Evolutionary conservation across 1,140 invertebrate genomes (phyloP).

Genomic region (Papilio polyxenes): DNA sequence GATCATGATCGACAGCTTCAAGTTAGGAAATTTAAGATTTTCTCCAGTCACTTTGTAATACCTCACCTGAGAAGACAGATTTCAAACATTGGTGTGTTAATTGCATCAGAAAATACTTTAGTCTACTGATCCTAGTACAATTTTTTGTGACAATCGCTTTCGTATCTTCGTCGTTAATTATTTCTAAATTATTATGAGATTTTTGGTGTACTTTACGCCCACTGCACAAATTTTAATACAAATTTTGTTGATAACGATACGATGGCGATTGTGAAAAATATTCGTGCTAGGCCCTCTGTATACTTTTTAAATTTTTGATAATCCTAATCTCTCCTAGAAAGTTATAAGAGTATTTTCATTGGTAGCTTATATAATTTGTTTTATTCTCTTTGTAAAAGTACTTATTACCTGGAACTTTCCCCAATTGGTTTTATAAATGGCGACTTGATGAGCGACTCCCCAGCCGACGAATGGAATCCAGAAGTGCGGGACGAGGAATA

Average conservation of each 20-base stretch:
- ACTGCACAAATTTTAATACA: too few species aligned
- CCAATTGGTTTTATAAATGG: slow-evolving; percentile 84
- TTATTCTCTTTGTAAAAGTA: background rate
- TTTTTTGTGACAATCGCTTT: too few species aligned
- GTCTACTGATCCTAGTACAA: too few species aligned
- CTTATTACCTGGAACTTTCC: slow-evolving; percentile 79
- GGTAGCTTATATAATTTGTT: background rate
- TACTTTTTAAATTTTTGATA: too few species aligned
- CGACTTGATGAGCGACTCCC: slow-evolving; percentile 83
- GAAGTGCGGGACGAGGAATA: slow-evolving; percentile 84
- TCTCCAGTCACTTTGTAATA: slow-evolving; percentile 81
- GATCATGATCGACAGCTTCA: slow-evolving; percentile 81
- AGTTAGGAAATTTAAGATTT: slow-evolving; percentile 81
- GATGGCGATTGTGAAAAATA: too few species aligned
- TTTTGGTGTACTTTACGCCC: too few species aligned
- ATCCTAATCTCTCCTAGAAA: too few species aligned
- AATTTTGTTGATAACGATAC: too few species aligned
- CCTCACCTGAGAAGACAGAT: slow-evolving; percentile 63
- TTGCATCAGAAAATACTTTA: background rate
- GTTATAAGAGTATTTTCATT: background rate
- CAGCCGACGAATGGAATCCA: slow-evolving; percentile 84
- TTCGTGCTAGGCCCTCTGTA: too few species aligned
- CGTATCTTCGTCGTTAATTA: too few species aligned
- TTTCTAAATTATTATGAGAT: too few species aligned
- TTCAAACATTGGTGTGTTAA: slow-evolving; percentile 17